Conservation (phyloP, 2,888 invertebrate species). For the Desoria tigrina region DNA sequence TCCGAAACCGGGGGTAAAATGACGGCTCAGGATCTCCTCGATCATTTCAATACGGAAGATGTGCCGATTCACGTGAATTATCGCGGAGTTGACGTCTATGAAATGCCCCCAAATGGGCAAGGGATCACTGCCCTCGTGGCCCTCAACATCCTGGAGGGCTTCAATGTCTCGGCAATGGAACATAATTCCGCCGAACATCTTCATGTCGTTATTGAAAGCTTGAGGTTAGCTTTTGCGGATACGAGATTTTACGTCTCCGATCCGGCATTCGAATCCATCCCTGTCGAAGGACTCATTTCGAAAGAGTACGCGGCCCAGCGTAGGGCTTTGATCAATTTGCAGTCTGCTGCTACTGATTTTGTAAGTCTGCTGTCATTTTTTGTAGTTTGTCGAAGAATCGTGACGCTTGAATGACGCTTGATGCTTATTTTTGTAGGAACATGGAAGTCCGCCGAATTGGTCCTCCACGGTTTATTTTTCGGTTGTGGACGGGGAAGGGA, state of each 20-base stretch:
- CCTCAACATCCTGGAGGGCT: conserved; percentile 57
- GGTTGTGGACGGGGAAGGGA: conserved; percentile 57
- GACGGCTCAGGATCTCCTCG: conserved; percentile 35
- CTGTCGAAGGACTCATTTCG: conserved; percentile 55
- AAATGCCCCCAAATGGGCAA: conserved; percentile 57
- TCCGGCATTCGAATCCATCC: conserved; percentile 53
- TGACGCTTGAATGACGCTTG: background rate
- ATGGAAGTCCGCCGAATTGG: conserved; percentile 46
- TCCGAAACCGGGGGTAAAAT: conserved; percentile 43
- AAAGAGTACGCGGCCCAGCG: conserved; percentile 56
- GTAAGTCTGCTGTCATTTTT: conserved; percentile 27
- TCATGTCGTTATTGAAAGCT: conserved; percentile 57
- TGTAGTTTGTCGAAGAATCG: background rate
- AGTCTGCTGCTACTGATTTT: conserved; percentile 33
- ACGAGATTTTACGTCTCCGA: conserved; percentile 56
- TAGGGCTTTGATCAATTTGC: conserved; percentile 54
- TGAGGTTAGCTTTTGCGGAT: conserved; percentile 57
- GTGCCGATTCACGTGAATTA: conserved; percentile 45
- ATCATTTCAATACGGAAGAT: conserved; percentile 45
- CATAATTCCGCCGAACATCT: conserved; percentile 57
- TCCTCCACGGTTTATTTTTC: conserved; percentile 57
- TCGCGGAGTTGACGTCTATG: conserved; percentile 55
- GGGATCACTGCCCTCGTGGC: conserved; percentile 56
- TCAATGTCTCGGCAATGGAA: conserved; percentile 55
- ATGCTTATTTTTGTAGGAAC: conserved; percentile 34